Evolutionary conservation across 2,888 invertebrate species (phyloP), one percentile per base, ranked within the genome.

Genomic region (Willowsia nigromaculata): DNA sequence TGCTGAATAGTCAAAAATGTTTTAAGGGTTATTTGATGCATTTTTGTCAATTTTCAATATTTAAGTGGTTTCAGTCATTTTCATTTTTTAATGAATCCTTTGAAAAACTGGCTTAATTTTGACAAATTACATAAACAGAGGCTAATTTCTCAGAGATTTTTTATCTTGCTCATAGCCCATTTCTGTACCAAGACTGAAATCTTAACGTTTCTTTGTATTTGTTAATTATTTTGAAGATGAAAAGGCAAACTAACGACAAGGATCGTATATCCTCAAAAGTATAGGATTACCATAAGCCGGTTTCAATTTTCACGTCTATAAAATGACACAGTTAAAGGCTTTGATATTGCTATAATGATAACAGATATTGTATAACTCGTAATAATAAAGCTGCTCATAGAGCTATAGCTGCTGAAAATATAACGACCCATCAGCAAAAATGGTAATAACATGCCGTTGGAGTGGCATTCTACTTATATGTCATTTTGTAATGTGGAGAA

Each of bases 401-500:
- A 27, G 13, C 15, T 1, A 33, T 4, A 25, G 7, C 33, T 15
- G n/a, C n/a, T n/a, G 13, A 25, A 22, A 56, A 4, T 11, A 74
- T 43, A 74, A 74, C 11, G 40, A 47, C 25, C 7, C 40, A 71
- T 22, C 40, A 43, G 22, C 5, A 40, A 71, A 71, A 40, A 40
- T 43, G 71, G 33, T n/a, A 65, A 33, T 65, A 30, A 33, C 33
- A 22, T 6, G n/a, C 65, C 30, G 25, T 50, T 50, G 76, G 27
- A 13, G 59, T 65, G 33, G 11, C 18, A 40, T 37, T 71, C 15
- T 40, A 15, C 2, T 65, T 65, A 50, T 50, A 40, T 50, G 74
- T 84, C 56, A 59, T 59, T 84, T 84, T 37, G 22, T 74, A 76
- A 76, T 76, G 65, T 62, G 53, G 13, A 85, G 50, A 50, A 85